Percentiles rank a stretch among this genome's conserved stretches.
phyloP scores from a whole-genome alignment of 2,888 invertebrate species.

The Melanostoma scalare region DNA sequence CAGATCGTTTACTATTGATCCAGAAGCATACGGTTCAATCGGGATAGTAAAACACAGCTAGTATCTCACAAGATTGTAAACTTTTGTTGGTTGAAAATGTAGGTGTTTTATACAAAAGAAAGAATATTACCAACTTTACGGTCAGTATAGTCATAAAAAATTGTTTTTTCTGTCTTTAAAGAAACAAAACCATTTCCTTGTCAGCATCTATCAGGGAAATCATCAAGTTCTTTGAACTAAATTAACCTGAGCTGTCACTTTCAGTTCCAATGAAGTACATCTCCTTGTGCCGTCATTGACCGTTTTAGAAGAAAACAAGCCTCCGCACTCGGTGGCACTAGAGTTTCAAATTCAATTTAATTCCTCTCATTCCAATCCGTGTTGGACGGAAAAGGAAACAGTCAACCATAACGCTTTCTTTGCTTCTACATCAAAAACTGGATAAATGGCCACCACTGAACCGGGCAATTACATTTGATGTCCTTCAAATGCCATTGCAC shows the following conservation, averaged over 20 bases:
- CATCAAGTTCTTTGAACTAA: neutral
- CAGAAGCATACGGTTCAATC: no score
- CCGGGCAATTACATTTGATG: constrained; percentile 53
- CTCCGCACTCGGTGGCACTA: constrained; percentile 12
- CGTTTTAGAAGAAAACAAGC: constrained; percentile 54
- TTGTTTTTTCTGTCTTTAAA: neutral
- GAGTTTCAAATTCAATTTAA: constrained; percentile 53
- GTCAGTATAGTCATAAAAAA: no score
- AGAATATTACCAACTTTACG: no score
- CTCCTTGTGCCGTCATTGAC: constrained; percentile 35
- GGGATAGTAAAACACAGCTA: no score
- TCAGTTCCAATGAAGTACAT: constrained; percentile 16
- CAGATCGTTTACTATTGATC: no score
- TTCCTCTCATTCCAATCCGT: neutral
- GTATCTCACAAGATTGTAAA: no score
- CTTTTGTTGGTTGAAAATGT: no score
- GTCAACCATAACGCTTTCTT: constrained; percentile 32
- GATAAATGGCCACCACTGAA: constrained; percentile 46
- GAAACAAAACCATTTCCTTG: constrained; percentile 1
- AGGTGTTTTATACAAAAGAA: no score
- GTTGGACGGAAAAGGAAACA: constrained; percentile 40
- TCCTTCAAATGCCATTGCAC: constrained; percentile 41
- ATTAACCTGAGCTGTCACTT: constrained; percentile 52
- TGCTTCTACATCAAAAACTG: constrained; percentile 3
- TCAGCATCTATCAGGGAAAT: neutral